These are phyloP conservation scores for Antheraea assamensis DNA, from an alignment of 2,888 invertebrate genomes.

Conservation along the genomic window DNA sequence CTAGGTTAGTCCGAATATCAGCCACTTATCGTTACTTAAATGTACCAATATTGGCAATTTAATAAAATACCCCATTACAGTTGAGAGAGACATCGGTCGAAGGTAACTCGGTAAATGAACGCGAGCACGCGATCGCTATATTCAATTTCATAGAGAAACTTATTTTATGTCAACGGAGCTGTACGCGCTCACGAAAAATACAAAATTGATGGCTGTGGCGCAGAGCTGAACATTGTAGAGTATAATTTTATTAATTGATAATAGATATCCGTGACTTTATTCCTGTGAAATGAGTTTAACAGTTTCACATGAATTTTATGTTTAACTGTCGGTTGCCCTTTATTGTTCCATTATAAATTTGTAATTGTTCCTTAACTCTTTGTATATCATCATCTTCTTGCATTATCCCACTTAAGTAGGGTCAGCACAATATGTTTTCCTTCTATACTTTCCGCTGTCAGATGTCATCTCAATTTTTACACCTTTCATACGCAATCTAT, in stretches of 20 bases:
- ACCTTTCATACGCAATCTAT: too few relatives aligned
- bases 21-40: slow-evolving; percentile 57
- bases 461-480: too few relatives aligned
- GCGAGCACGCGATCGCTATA: slow-evolving; percentile 66
- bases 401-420: too few relatives aligned
- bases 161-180: slow-evolving; percentile 62
- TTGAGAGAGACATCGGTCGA: slow-evolving; percentile 68
- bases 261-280: not conserved
- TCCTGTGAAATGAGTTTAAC: too few relatives aligned
- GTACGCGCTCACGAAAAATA: slow-evolving; percentile 61
- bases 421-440: too few relatives aligned
- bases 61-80: slow-evolving; percentile 61
- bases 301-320: too few relatives aligned
- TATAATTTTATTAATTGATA: not conserved
- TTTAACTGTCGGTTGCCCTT: too few relatives aligned
- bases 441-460: too few relatives aligned
- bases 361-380: too few relatives aligned
- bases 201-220: slow-evolving; percentile 54
- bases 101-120: slow-evolving; percentile 59
- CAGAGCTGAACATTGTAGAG: slow-evolving; percentile 23
- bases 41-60: slow-evolving; percentile 65
- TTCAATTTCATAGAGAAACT: slow-evolving; percentile 77
- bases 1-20: slow-evolving; percentile 52
- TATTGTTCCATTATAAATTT: too few relatives aligned
- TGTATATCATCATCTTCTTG: too few relatives aligned